Evolutionary conservation across 2,888 invertebrate genomes (phyloP), one percentile per base, ranked within the genome.

Genomic region (Tetheella fluctuosa): DNA sequence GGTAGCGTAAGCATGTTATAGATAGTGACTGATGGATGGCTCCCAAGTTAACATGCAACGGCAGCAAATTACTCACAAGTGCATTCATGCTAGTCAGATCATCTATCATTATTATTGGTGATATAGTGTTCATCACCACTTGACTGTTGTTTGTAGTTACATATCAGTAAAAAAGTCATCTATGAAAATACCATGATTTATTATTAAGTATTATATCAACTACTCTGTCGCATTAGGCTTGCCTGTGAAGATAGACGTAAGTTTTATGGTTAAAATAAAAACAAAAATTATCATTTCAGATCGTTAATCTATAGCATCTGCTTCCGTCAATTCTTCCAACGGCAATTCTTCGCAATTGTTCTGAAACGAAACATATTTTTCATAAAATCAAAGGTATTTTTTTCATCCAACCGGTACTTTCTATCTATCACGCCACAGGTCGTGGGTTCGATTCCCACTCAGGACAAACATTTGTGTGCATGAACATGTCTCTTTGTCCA

Each of bases 281-380:
- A n/a, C n/a, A n/a, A n/a, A n/a, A n/a, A 25, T 53, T 25, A n/a
- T 39, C 42, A 17, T 60, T 54, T 76, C 73, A 77, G 77, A 79
- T 80, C 75, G 68, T 65, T 65, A 71, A 20, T 55, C 13, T 68
- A 78, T 75, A 59, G 80, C 76, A 60, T 88, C 85, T 64, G 86
- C 85, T 25, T 86, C 83, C 1, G 79, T 68, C n/a, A 76, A 64
- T 59, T 84, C 79, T 63, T 86, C 85, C 58, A 91, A 66, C 0
- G 81, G 76, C 34, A 90, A 66, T 64, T 86, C 81, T 77, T 86
- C 81, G 60, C 84, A 87, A 55, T 85, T 76, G 5, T 83, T 66
- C 91, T 91, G 83, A 69, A 89, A 86, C 62, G 62, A 56, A 39
- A 61, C 59, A 59, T 34, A 13, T 13, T 34, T 34, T 34, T n/a